Evolutionary conservation across 1,140 invertebrate species (phyloP), one percentile per base, ranked within the genome.

Genomic region (Bombus impatiens): DNA sequence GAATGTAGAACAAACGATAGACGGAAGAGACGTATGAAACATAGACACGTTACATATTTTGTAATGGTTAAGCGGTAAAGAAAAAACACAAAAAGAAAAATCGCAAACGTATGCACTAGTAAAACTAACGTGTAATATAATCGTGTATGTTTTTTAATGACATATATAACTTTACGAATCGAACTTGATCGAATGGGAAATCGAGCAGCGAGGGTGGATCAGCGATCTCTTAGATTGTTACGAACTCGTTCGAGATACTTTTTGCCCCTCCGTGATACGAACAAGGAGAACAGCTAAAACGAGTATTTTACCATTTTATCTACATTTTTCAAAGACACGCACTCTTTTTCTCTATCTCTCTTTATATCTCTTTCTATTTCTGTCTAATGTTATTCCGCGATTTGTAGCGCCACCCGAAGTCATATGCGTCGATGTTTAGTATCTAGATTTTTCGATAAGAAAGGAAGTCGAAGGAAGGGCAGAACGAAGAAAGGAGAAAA

Each of bases 291-390:
- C 40, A 35, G 78, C 68, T 42, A 53, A 78, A 62, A 57, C 44
- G 78, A 65, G 77, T 71, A 86, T 86, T 82, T 74, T 86, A 86
- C 84, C 70, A 81, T 86, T 86, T 86, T 86, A 86, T 86, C 84
- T 82, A 82, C 84, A 86, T 86, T 86, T 82, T 86, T 86, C 84
- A 82, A 77, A 62, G 84, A 86, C 84, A 81, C 84, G 84, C 84
- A 86, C 84, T 80, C 84, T 82, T 82, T 82, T 86, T 82, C 84
- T 86, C 81, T 77, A 82, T 84, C 82, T 78, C 74, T 84, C 82
- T 87, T 84, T 84, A 68, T 87, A 83, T 79, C 85, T 83, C 35
- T 86, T 86, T 86, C 75, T 83, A 86, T 86, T 81, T 86, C 85
- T 70, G 72, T 76, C 72, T n/a, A 68, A 71, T 80, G 53, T 78